Evolutionary conservation across 2,113 vertebrate genomes (phyloP).

Genomic region (Donacobius atricapilla): DNA sequence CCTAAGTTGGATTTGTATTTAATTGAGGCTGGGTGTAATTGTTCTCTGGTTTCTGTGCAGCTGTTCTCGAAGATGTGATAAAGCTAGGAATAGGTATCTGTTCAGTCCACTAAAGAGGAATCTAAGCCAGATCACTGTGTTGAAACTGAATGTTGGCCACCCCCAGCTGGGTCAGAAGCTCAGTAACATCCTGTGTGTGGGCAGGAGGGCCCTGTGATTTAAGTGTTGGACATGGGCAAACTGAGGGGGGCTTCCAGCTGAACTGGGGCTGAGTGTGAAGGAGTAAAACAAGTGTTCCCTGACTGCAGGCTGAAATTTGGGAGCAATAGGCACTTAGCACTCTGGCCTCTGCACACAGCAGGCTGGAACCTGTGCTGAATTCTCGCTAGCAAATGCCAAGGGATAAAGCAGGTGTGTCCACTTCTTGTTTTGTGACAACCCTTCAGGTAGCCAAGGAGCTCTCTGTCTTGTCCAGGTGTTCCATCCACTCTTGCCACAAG

Average conservation of each 20-base stretch:
- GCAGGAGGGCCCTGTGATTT: background rate
- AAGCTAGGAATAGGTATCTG: background rate
- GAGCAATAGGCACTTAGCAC: background rate
- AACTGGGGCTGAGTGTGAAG: background rate
- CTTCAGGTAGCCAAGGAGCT: background rate
- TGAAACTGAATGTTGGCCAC: background rate
- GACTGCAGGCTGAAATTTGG: background rate
- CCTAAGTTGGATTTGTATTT: background rate
- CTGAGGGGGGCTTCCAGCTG: background rate
- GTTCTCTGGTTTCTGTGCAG: background rate
- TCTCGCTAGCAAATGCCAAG: background rate
- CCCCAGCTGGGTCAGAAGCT: background rate
- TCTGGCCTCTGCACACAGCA: background rate
- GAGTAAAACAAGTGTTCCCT: background rate
- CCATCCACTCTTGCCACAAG: background rate
- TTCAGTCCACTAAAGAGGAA: background rate
- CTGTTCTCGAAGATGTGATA: background rate
- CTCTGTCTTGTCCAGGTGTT: background rate
- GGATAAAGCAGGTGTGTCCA: background rate
- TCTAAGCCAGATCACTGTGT: background rate
- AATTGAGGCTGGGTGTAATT: background rate
- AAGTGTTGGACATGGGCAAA: background rate
- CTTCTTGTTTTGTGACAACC: background rate
- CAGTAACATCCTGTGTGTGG: background rate
- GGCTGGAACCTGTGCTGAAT: background rate